Base-by-base conservation (phyloP, 2,113 vertebrate species). In the Formicarius rufipectus region DNA sequence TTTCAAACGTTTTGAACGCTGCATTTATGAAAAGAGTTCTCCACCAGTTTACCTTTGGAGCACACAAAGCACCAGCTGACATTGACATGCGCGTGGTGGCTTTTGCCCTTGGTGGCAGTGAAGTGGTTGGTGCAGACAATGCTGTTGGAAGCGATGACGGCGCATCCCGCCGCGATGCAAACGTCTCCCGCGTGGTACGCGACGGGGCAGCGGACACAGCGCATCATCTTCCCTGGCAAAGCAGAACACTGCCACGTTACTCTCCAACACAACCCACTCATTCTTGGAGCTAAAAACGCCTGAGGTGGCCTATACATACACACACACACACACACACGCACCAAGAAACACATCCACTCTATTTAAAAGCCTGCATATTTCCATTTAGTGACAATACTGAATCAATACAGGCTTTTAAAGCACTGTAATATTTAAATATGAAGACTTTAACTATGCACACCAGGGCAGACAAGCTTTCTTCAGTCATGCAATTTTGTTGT, bases 61-160 rank as follows among this genome's bases (percentile, higher is more conserved):
- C 99, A 99, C 93, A 99, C 98, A 31, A 99, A 99, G 95, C 99
- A 99, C 99, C 99, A 99, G 99, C 99, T 99, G 94, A 99, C 99
- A 28, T 99, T 99, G 97, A 99, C 99, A 6, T 99, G 99, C 1
- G 98, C 98, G 35, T 99, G 99, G 91, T 99, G 99, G 79, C 98
- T 99, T 89, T 99, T 99, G 39, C 98, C 99, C 96, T 99, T 99
- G 62, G 96, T 99, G 89, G 99, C 98, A 12, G 97, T 98, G 98
- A 99, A 99, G 96, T 99, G 99, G 89, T 98, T 98, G 24, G 99
- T 98, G 97, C 99, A 99, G 67, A 99, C 93, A 64, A 99, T 99
- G 96, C 98, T 98, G 77, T 98, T 98, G 97, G 98, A 98, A 21
- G 98, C 97, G 77, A 99, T 96, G 96, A 99, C 98, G 12, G 99